Percentiles rank a stretch among this genome's conserved stretches.
Evolutionary conservation across 2,797 vertebrate genomes (phyloP).

Genomic region (Sebastes itinus): DNA sequence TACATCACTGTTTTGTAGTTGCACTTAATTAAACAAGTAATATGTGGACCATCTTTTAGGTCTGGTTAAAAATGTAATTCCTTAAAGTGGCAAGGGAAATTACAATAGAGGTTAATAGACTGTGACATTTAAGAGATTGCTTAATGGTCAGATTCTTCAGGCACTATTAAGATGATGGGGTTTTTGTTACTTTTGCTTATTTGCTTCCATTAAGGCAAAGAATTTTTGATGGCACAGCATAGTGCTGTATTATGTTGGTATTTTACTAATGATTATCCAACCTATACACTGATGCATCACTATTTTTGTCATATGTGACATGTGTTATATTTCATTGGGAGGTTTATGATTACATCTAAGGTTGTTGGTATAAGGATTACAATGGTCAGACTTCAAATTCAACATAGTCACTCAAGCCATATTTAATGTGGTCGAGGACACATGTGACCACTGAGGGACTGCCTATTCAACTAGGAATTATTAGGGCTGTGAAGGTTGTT

Average conservation of each 20-base stretch:
- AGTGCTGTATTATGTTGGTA: not conserved
- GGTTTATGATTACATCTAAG: not conserved
- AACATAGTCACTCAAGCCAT: not conserved
- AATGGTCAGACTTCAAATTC: not conserved
- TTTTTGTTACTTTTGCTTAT: constrained; percentile 28
- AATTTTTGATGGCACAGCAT: not conserved
- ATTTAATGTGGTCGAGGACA: not conserved
- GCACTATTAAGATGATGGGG: constrained; percentile 8
- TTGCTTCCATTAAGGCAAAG: not conserved
- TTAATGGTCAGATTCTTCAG: constrained; percentile 48
- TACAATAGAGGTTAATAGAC: constrained; percentile 51
- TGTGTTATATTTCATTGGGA: not conserved
- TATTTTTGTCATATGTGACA: not conserved
- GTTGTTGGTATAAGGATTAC: not conserved
- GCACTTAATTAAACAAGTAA: not conserved
- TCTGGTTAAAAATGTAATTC: constrained; percentile 18
- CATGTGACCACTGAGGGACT: not conserved
- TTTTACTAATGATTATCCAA: not conserved
- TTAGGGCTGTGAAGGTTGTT: not conserved
- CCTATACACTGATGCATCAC: not conserved
- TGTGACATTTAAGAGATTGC: constrained; percentile 56
- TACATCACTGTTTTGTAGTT: not conserved
- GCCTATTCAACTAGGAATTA: not conserved
- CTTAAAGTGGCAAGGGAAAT: constrained; percentile 39
- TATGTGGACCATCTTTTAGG: constrained; percentile 12